Evolutionary conservation across 2,797 vertebrate genomes (phyloP), one percentile per base, ranked within the genome.

Genomic region (Furcifer pardalis): DNA sequence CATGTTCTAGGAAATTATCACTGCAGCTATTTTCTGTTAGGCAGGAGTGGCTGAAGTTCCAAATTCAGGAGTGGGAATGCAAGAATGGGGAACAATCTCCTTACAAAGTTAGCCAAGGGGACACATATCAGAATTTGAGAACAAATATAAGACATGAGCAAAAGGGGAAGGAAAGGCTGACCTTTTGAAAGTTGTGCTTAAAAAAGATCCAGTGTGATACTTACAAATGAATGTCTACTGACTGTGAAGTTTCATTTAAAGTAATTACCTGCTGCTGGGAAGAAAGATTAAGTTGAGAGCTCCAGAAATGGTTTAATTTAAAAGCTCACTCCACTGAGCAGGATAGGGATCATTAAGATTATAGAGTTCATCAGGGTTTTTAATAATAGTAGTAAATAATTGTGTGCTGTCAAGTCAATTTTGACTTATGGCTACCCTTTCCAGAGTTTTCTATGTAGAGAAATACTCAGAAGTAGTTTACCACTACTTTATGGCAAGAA

Each of bases 181-280:
- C 60, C 42, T 84, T 84, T 66, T 37, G 37, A 40, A 63, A 52
- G 60, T n/a, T 79, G 35, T 42, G 46, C 65, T 84, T 72, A n/a
- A 73, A 78, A 72, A 49, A 63, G 32, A 56, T 77, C 59, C 32
- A 21, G 27, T 42, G 13, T 73, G 59, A 79, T 42, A 4, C 78
- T 85, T 35, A 25, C 23, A 44, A 77, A 63, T 17, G 44, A 25
- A 23, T n/a, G 7, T 13, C 37, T n/a, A 42, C n/a, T 56, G 35
- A 66, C 17, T 42, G 13, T 52, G 42, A 79, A 73, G 5, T 17
- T 49, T 63, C 65, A 52, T 79, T 80, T 80, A 25, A 80, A 74
- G 42, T 1, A 74, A 73, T 74, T 79, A 19, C n/a, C 44, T 32
- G 35, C 35, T 49, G 42, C 71, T 80, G 69, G 44, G 79, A 56